Evolutionary conservation across 2,888 invertebrate genomes (phyloP).

Genomic region (Drosophila pegasa): DNA sequence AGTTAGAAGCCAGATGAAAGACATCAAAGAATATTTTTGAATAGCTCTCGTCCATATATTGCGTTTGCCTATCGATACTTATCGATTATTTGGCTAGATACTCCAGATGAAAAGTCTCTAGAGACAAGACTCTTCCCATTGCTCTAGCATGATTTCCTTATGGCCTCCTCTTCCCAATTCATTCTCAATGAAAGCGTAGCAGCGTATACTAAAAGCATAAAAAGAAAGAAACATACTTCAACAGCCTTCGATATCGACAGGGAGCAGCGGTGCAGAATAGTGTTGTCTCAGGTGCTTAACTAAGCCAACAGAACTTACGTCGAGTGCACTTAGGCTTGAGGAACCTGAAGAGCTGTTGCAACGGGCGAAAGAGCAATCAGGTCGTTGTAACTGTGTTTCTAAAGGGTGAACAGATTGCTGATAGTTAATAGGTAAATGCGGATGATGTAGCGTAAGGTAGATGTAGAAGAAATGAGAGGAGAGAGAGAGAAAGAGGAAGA

Average conservation of each 20-base stretch:
- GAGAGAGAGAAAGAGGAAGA: neutral
- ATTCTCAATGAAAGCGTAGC: too few species aligned
- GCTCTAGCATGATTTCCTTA: neutral
- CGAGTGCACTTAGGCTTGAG: slow-evolving; percentile 11
- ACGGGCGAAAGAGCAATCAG: slow-evolving; percentile 1
- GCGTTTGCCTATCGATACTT: neutral
- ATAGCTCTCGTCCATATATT: neutral
- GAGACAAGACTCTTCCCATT: neutral
- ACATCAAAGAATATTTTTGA: neutral
- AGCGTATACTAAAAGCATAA: neutral
- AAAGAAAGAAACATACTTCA: neutral
- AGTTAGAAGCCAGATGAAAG: neutral
- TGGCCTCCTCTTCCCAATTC: neutral
- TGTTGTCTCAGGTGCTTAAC: slow-evolving; percentile 9
- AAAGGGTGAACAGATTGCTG: neutral
- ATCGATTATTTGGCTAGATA: neutral
- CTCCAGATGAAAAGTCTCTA: neutral
- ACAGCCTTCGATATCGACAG: neutral
- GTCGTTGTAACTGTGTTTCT: slow-evolving; percentile 3
- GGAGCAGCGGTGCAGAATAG: neutral
- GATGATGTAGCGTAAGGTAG: neutral
- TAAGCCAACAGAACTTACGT: slow-evolving; percentile 4
- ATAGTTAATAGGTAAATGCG: neutral
- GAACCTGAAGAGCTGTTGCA: slow-evolving; percentile 4
- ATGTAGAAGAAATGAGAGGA: neutral